Conservation (phyloP, 2,113 vertebrate species). For the Halcyon malimbica region DNA sequence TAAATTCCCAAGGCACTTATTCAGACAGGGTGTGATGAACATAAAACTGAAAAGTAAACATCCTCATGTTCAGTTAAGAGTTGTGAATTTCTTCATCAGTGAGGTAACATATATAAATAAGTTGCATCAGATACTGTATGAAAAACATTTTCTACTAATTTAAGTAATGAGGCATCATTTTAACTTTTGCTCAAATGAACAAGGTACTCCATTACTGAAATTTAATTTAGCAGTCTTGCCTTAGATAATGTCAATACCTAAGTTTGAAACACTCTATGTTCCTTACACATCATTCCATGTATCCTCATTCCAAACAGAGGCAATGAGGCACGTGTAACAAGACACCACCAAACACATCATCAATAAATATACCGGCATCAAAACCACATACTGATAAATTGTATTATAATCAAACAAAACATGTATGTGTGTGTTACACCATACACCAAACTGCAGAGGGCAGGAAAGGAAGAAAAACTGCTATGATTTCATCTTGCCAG, state of each 20-base stretch:
- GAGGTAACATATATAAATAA: background rate
- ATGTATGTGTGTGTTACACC: background rate
- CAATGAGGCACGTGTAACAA: background rate
- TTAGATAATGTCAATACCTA: background rate
- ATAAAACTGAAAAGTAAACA: background rate
- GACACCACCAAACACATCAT: background rate
- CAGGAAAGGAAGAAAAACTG: background rate
- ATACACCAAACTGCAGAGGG: background rate
- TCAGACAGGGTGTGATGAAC: background rate
- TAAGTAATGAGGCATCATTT: background rate
- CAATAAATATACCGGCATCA: background rate
- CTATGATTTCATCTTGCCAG: background rate
- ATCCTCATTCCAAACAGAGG: background rate
- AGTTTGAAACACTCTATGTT: background rate
- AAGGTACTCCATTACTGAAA: background rate
- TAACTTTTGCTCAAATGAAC: background rate
- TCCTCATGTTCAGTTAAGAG: background rate
- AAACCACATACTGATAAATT: background rate
- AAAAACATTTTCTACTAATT: background rate
- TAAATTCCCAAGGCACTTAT: background rate
- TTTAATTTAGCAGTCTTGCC: background rate
- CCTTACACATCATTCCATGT: background rate
- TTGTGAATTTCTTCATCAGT: background rate
- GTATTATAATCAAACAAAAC: background rate
- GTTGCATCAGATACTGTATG: background rate